Conservation (phyloP, 1,140 invertebrate genomes). For the Diprion similis region DNA sequence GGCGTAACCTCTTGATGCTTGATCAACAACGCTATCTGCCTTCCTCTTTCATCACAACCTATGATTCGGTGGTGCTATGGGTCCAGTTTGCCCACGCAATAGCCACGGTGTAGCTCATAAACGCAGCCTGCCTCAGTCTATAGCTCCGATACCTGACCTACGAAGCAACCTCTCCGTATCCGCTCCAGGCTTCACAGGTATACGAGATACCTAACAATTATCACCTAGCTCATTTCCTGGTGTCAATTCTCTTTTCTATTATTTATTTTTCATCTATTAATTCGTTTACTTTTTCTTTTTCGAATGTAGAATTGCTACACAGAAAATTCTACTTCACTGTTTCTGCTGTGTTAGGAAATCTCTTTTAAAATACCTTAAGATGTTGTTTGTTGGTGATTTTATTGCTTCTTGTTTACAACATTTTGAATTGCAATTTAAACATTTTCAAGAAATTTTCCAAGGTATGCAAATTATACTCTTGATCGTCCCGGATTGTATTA, state of each 20-base stretch:
- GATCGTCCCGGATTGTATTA: neutral
- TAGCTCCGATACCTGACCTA: conserved; percentile 83
- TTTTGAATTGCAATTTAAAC: too few relatives aligned
- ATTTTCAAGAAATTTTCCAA: too few relatives aligned
- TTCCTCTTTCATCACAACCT: conserved; percentile 54
- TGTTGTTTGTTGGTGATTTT: too few relatives aligned
- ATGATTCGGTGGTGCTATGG: conserved; percentile 46
- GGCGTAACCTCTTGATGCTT: conserved; percentile 61
- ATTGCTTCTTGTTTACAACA: too few relatives aligned
- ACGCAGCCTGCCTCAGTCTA: conserved; percentile 79
- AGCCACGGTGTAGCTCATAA: conserved; percentile 84
- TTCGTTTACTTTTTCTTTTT: neutral
- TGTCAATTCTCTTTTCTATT: conserved; percentile 32
- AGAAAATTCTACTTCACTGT: too few relatives aligned
- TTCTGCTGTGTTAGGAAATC: too few relatives aligned
- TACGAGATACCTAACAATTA: conserved; percentile 29
- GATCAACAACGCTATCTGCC: conserved; percentile 57
- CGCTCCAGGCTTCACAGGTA: conserved; percentile 69
- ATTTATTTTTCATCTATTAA: neutral
- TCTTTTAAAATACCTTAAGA: too few relatives aligned
- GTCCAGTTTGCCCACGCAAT: conserved; percentile 72
- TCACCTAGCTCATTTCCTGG: conserved; percentile 42
- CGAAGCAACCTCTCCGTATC: conserved; percentile 76
- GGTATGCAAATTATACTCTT: too few relatives aligned
- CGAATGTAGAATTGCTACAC: neutral